Evolutionary conservation across 1,140 invertebrate species (phyloP), one percentile per base, ranked within the genome.

Genomic region (Cotesia vestalis): DNA sequence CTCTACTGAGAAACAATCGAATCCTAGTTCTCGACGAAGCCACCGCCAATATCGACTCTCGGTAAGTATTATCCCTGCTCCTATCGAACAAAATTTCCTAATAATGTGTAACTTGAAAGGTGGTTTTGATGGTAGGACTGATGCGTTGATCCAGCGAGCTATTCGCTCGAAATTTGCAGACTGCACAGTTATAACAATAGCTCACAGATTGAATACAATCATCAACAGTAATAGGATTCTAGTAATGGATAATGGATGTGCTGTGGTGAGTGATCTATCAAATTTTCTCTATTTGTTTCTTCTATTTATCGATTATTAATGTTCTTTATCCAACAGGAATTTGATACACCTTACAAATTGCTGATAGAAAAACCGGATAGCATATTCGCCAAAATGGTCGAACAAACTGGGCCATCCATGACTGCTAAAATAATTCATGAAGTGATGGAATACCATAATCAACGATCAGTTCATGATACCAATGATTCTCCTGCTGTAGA

Each of bases 11-110:
- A 60, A 90, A 91, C 38, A 91, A 91, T 76, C 88, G 88, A 68
- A 88, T 94, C 75, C 79, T 94, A 0, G 88, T 94, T 72, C 79
- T 95, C 61, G 93, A 95, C 78, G 93, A 95, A 84, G 94, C 94
- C 0, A 94, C 94, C 0, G 93, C 93, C 2, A 92, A 93, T 67
- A 90, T 95, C 1, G 93, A 94, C 81, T 84, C 87, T 89, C 88
- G 0, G 89, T 89, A 63, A 77, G 88, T 17, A 84, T 78, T 0
- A 89, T 88, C 75, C 89, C 89, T 0, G 68, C 75, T 0, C 88
- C 87, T 35, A 92, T 91, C 0, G 90, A 92, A 34, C 80, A 92
- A 6, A 91, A 63, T 62, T 51, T 51, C 34, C 59, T 3, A 14
- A 46, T 2, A 46, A 69, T 57, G 66, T 64, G 68, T 46, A 53